Conservation (phyloP, 2,113 vertebrate genomes). For the Archilochus colubris region DNA sequence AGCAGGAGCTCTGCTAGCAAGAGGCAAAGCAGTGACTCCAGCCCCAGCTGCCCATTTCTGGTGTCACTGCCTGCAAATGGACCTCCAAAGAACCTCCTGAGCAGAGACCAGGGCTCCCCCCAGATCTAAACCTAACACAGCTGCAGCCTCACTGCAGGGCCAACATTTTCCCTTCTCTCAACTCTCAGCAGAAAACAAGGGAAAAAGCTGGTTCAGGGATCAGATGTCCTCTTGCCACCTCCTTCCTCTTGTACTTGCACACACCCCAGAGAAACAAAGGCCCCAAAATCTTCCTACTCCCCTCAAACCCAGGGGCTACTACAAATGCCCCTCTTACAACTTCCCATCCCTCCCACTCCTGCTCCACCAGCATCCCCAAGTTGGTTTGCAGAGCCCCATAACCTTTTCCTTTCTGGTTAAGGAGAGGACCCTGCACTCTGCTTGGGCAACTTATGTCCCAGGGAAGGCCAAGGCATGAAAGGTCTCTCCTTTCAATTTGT, state of each 20-base stretch:
- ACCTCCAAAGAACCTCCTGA: not conserved
- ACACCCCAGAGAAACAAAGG: not conserved
- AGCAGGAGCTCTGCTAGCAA: not conserved
- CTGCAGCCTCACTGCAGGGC: not conserved
- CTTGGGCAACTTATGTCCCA: not conserved
- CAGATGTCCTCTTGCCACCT: not conserved
- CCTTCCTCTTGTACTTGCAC: not conserved
- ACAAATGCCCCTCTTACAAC: not conserved
- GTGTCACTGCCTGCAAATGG: fast-evolving
- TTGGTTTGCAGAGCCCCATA: not conserved
- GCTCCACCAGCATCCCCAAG: not conserved
- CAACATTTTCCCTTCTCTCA: not conserved
- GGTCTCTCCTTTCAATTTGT: not conserved
- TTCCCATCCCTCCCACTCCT: not conserved
- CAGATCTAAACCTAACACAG: not conserved
- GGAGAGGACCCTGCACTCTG: fast-evolving
- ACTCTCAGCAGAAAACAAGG: not conserved
- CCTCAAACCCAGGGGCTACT: not conserved
- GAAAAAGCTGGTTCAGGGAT: not conserved
- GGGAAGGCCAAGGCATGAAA: not conserved
- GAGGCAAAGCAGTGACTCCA: not conserved
- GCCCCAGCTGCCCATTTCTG: not conserved
- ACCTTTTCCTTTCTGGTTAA: not conserved
- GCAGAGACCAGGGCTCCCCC: not conserved
- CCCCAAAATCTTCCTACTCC: not conserved